Evolutionary conservation across 2,888 invertebrate species (phyloP).

Genomic region (Achlya flavicornis): DNA sequence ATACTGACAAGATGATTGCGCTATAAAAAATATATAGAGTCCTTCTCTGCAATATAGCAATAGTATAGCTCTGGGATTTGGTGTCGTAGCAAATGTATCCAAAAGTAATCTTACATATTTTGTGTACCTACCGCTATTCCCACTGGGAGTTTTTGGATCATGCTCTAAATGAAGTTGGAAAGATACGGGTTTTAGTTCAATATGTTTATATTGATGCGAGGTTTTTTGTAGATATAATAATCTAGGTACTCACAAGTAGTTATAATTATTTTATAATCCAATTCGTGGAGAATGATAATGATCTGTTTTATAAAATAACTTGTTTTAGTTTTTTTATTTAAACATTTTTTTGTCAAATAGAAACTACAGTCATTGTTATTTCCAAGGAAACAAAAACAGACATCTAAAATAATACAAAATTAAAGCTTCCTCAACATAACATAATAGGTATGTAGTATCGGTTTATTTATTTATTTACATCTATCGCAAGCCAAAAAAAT

Average conservation of each 20-base stretch:
- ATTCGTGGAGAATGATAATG: neutral
- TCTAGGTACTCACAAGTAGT: neutral
- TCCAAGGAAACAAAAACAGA: too few relatives aligned
- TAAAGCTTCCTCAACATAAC: too few relatives aligned
- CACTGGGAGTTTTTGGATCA: neutral
- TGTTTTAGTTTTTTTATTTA: too few relatives aligned
- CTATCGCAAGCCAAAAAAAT: too few relatives aligned
- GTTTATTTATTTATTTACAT: too few relatives aligned
- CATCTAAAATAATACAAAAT: too few relatives aligned
- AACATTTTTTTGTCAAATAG: too few relatives aligned
- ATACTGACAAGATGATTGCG: neutral
- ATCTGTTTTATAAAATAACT: too few relatives aligned
- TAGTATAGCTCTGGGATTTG: neutral
- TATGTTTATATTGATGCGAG: neutral
- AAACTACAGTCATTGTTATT: too few relatives aligned
- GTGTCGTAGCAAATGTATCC: conserved; percentile 2
- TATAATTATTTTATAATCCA: neutral
- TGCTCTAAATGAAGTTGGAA: neutral
- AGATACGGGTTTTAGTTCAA: neutral
- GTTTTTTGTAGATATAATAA: neutral
- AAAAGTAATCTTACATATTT: conserved; percentile 13
- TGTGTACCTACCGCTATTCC: conserved; percentile 2
- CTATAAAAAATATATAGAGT: too few relatives aligned
- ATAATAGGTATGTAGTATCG: too few relatives aligned
- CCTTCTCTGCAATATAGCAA: neutral